Conservation (phyloP, 2,113 vertebrate genomes). For the Cinclus mexicanus region DNA sequence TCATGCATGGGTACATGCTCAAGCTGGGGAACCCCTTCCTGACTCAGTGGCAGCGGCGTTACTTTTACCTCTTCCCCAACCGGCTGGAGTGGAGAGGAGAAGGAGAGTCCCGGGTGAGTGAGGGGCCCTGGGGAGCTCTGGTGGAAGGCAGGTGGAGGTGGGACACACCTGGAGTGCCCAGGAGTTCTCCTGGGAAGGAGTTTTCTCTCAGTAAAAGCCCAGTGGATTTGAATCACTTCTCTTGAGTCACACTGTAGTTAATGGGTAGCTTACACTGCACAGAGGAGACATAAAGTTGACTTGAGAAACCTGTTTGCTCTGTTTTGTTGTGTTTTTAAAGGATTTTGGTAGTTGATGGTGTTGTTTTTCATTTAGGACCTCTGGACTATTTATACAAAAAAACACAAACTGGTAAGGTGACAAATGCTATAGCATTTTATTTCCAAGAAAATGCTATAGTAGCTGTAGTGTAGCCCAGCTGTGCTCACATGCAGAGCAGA, state of each 20-base stretch:
- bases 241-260: neutral
- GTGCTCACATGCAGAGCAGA: neutral
- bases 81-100: constrained; percentile 96
- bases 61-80: constrained; percentile 99
- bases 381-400: constrained; percentile 81
- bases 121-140: neutral
- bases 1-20: constrained; percentile 95
- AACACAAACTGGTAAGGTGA: constrained; percentile 80
- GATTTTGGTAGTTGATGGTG: constrained; percentile 19
- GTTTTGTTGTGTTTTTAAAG: neutral
- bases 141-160: neutral
- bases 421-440: constrained; percentile 12
- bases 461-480: constrained; percentile 4
- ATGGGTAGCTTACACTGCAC: neutral
- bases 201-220: neutral
- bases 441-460: constrained; percentile 26
- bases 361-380: constrained; percentile 75
- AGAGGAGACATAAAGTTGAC: neutral
- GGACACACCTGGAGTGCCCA: neutral
- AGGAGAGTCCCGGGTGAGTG: constrained; percentile 92
- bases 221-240: neutral
- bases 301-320: constrained; percentile 8
- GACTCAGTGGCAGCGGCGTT: constrained; percentile 96
- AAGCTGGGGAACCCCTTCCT: constrained; percentile 96
- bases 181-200: neutral